Conservation (phyloP, 2,888 invertebrate genomes). For the Agriotes lineatus region DNA sequence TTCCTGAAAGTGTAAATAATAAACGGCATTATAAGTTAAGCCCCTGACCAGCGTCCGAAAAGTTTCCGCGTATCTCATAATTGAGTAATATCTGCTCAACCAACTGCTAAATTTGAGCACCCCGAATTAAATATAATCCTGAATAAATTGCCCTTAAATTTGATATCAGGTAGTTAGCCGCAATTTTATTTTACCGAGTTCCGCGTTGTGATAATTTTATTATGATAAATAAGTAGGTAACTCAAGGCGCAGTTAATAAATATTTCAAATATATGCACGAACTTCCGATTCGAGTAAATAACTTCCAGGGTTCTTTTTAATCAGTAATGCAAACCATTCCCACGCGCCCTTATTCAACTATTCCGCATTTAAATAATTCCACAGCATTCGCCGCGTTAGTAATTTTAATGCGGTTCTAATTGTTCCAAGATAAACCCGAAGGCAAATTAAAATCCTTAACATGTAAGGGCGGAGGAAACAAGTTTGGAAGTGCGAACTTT, state of each 20-base stretch:
- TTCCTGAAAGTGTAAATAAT: constrained; percentile 12
- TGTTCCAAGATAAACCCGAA: background rate
- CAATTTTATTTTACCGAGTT: background rate
- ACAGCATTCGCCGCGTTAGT: no score
- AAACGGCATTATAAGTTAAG: constrained; percentile 7
- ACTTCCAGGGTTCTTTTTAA: no score
- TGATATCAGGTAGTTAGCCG: background rate
- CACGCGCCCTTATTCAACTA: no score
- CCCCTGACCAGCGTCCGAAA: constrained; percentile 23
- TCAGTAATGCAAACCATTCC: no score
- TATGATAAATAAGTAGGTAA: constrained; percentile 3
- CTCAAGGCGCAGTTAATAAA: no score
- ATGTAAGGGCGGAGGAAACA: background rate
- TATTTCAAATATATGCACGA: no score
- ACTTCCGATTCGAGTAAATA: no score
- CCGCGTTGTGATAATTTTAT: constrained; percentile 2
- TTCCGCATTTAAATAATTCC: no score
- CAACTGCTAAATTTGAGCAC: constrained; percentile 15
- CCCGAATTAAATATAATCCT: constrained; percentile 17
- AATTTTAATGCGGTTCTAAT: background rate
- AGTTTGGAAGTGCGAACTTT: background rate
- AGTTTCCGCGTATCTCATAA: constrained; percentile 28
- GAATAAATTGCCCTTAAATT: constrained; percentile 20
- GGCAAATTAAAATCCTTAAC: background rate
- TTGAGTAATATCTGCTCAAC: constrained; percentile 22